Conservation (phyloP, 64 coral and sea anemone species). For the Pocillopora verrucosa region DNA sequence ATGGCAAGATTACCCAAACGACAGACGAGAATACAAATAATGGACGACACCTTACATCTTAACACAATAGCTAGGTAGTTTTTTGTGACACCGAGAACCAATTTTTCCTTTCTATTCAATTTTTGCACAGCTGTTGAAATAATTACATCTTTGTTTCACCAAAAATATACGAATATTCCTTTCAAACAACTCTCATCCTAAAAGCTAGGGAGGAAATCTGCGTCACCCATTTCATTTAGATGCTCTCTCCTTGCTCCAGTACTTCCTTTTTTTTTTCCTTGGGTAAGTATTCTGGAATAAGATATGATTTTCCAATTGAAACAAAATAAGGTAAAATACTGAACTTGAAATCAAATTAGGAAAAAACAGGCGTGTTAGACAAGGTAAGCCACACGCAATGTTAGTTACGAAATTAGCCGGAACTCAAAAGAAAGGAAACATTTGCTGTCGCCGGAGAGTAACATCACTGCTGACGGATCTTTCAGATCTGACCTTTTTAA, state of each 20-base stretch:
- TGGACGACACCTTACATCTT: not conserved
- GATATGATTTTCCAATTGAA: not conserved
- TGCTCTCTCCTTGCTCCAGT: not conserved
- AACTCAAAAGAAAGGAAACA: not conserved
- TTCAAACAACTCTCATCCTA: not conserved
- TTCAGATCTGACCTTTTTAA: no score
- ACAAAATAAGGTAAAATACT: not conserved
- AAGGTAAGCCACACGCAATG: not conserved
- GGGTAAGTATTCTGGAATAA: not conserved
- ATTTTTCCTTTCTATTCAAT: not conserved
- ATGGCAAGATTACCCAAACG: no score
- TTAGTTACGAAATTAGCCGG: not conserved
- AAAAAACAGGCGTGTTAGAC: not conserved
- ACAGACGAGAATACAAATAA: no score
- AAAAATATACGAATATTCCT: not conserved
- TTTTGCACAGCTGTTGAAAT: not conserved
- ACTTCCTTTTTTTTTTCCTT: not conserved
- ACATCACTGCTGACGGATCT: no score
- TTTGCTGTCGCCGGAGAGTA: not conserved
- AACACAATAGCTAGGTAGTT: not conserved
- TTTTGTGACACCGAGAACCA: not conserved
- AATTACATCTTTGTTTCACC: not conserved
- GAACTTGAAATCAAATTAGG: not conserved
- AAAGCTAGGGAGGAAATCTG: not conserved
- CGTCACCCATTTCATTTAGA: not conserved